Evolutionary conservation across 2,888 invertebrate genomes (phyloP).

Genomic region (Maniola hyperantus): DNA sequence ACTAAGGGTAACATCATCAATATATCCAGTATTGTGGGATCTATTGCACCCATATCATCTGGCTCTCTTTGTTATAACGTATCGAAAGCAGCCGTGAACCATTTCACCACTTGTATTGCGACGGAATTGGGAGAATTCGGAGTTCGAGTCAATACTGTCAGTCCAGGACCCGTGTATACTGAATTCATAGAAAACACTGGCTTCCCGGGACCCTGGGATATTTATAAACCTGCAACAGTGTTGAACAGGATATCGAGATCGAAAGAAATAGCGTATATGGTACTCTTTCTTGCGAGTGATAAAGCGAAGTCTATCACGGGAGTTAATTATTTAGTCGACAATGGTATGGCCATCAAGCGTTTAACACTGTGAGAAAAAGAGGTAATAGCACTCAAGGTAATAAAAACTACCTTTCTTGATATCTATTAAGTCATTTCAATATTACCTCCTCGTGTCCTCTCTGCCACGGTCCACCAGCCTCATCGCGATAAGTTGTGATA

Average conservation of each 20-base stretch:
- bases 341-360: conserved; percentile 8
- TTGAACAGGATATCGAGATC: conserved; percentile 8
- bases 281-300: conserved; percentile 21
- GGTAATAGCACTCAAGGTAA: neutral
- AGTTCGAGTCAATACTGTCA: conserved; percentile 13
- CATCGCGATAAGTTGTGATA: too few species aligned
- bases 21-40: conserved; percentile 8
- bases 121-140: conserved; percentile 1
- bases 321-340: conserved; percentile 1
- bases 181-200: conserved; percentile 8
- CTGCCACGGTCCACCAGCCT: too few species aligned
- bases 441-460: too few species aligned
- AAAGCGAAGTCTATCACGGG: conserved; percentile 11
- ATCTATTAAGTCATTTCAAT: too few species aligned
- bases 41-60: neutral
- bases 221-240: neutral
- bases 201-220: conserved; percentile 2
- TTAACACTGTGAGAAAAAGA: neutral
- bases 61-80: neutral
- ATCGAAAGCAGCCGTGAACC: conserved; percentile 1
- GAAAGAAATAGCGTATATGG: conserved; percentile 7
- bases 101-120: conserved; percentile 11
- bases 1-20: conserved; percentile 17
- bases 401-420: neutral
- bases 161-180: conserved; percentile 11